Evolutionary conservation across 2,888 invertebrate genomes (phyloP), one percentile per base, ranked within the genome.

Genomic region (Coelinius sp.): DNA sequence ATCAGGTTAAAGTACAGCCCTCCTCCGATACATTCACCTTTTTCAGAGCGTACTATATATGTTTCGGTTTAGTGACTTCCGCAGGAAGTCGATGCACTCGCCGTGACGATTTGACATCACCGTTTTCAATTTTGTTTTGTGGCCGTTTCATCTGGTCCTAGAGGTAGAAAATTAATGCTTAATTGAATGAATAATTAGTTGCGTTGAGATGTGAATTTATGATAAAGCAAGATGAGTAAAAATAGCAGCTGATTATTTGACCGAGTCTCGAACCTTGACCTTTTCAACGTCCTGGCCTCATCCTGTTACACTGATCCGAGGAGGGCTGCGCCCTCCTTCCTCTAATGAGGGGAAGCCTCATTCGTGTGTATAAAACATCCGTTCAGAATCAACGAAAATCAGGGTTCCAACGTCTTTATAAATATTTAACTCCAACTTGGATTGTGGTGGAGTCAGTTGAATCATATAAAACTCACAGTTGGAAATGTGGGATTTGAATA

Each of bases 21-120:
- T 63, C 63, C 24, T 35, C 31, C 31, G 6, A 31, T 2, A 14
- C 20, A 31, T 20, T 59, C n/a, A 41, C 10, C 7, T 8, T 63
- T 41, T 63, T 24, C 17, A 63, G 24, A 63, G 38, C 24, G 24
- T 63, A 38, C 24, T 20, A 25, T 24, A 14, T 25, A 2, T 10
- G 14, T 44, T 14, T 46, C n/a, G 12, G 25, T n/a, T 56, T 27
- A n/a, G 8, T 12, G 41, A 41, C 24, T 49, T 66, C 65, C 46
- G 65, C 79, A 82, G 83, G 83, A 84, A 80, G 82, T 81, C 78
- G 66, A 73, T 38, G 80, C 84, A 83, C 77, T 76, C 77, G 71
- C 81, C 82, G 82, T 83, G 78, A 83, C 82, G 73, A 59, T 31
- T 73, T 76, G 74, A 73, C 76, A 68, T 71, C 73, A 27, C 66